These are phyloP conservation scores for Sipunculus nudus DNA, from an alignment of 2,888 invertebrate genomes.

Conservation along the genomic window DNA sequence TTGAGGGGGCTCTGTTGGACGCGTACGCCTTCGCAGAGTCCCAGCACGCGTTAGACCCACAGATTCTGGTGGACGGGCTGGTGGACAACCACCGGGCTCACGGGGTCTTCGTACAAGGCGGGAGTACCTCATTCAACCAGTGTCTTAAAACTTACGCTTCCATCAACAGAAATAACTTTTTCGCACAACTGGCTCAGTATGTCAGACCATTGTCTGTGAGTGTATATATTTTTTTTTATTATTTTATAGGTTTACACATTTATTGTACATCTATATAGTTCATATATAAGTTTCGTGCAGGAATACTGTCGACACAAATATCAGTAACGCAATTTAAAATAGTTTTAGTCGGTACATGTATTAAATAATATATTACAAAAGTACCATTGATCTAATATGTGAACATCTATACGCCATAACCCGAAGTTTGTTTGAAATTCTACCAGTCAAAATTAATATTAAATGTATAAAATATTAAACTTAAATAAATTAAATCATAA, in stretches of 20 bases:
- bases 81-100: constrained; percentile 3
- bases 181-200: background rate
- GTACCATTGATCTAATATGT: too few species aligned
- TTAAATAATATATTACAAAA: too few species aligned
- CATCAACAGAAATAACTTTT: background rate
- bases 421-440: too few species aligned
- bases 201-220: constrained; percentile 6
- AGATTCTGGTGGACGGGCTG: constrained; percentile 1
- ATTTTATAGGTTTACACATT: background rate
- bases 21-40: constrained; percentile 12
- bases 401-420: too few species aligned
- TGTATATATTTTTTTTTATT: background rate
- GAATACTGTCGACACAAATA: too few species aligned
- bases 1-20: constrained; percentile 5
- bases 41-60: background rate
- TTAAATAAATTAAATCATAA: too few species aligned
- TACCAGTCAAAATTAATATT: too few species aligned
- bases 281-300: too few species aligned
- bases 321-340: too few species aligned
- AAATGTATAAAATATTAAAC: too few species aligned
- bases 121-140: background rate
- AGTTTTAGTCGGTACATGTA: too few species aligned
- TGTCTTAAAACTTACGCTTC: background rate
- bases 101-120: constrained; percentile 5
- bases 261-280: too few species aligned